Base-by-base conservation (phyloP, 2,888 invertebrate species). In the Celastrina argiolus region DNA sequence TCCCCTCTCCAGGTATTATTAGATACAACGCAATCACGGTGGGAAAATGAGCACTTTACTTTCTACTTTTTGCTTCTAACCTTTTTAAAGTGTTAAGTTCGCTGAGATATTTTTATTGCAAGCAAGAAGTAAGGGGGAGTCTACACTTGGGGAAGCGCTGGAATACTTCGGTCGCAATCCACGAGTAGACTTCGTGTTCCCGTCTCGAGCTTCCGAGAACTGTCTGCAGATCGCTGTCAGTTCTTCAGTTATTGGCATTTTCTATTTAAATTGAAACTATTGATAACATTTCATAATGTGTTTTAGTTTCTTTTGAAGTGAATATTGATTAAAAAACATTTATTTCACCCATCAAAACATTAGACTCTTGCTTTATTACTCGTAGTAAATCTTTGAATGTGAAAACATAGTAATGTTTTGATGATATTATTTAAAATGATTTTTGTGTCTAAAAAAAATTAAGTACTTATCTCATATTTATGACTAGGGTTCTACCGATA, bases 1-100 rank as follows among this genome's bases (percentile, higher is more conserved):
- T 61, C 7, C 61, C 36, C 36, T 61, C 61, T 36, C 59, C 31
- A 59, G 61, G 36, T 61, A 61, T 61, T 61, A 61, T 61, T 22
- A 61, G 18, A 14, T 22, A 36, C 18, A 18, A 36, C 59, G 59
- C 58, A 58, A 61, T 61, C 61, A 39, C 14, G 39, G 18, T 10
- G 61, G 22, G 22, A 61, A 61, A 61, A 36, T 61, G 39, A 36
- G 18, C 61, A 61, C 61, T 61, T 34, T 31, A 31, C 34, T 59
- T 61, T 36, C 51, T 51, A 12, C 34, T 34, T 34, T 61, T 61
- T 36, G 10, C 59, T 4, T 16, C 28, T 28, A 28, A 58, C 58
- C 58, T 58, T 16, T 58, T 31, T 16, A 31, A 31, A 58, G 31
- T 31, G 51, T 51, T 12, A 58, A 31, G 16, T 31, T 58, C 1